Percentiles rank a stretch among this genome's conserved stretches.
Conservation (phyloP, 2,888 invertebrate genomes). For the Prionchulus punctatus region DNA sequence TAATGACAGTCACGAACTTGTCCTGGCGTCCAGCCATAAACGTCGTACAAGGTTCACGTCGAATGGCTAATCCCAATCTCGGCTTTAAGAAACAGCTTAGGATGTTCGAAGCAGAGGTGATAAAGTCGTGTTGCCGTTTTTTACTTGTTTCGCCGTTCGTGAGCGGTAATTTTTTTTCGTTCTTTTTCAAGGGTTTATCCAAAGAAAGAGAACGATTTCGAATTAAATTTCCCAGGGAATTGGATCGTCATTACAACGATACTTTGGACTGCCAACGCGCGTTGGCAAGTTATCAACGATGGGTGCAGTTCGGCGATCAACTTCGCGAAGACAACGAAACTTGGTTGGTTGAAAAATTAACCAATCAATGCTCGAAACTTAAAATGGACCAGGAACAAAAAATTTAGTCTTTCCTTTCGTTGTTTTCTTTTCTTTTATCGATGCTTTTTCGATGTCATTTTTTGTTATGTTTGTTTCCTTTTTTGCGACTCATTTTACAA, state of each 20-base stretch:
- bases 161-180: background rate
- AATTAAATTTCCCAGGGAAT: background rate
- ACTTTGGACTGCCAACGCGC: background rate
- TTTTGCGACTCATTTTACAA: too few species aligned
- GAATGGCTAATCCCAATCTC: slow-evolving; percentile 84
- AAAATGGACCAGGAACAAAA: too few species aligned
- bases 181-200: background rate
- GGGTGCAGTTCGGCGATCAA: slow-evolving; percentile 2
- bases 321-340: background rate
- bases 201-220: background rate
- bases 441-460: too few species aligned
- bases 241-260: background rate
- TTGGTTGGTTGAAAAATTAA: background rate
- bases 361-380: too few species aligned
- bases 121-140: background rate
- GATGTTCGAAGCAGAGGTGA: background rate
- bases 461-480: too few species aligned
- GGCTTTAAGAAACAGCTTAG: slow-evolving; percentile 77
- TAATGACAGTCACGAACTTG: slow-evolving; percentile 77
- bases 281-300: background rate
- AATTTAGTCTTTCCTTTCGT: too few species aligned
- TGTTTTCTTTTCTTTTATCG: background rate
- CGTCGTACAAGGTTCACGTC: slow-evolving; percentile 73
- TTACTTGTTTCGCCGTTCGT: too few species aligned
- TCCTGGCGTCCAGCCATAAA: slow-evolving; percentile 82